phyloP scores from a whole-genome alignment of 2,888 invertebrate species.

The Torymus texanus region DNA sequence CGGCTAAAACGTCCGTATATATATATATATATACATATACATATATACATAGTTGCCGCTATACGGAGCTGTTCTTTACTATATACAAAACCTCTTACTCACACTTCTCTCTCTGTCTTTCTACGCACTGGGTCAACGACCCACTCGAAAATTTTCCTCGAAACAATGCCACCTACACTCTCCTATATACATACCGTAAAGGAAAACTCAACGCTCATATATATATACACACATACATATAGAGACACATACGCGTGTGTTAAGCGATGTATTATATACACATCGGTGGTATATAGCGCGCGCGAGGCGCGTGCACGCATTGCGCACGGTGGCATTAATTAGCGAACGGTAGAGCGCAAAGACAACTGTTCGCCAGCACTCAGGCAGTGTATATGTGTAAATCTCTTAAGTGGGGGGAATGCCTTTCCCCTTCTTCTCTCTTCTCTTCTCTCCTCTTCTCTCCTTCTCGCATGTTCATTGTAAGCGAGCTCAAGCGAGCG shows the following conservation, averaged over 20 bases:
- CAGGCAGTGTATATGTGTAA: neutral
- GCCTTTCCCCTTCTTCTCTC: slow-evolving; percentile 1
- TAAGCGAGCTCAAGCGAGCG: slow-evolving; percentile 21
- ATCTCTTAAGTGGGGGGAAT: slow-evolving; percentile 15
- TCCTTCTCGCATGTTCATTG: neutral
- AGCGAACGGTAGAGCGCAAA: slow-evolving; percentile 61
- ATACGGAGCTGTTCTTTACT: too few species aligned
- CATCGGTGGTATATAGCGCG: too few species aligned
- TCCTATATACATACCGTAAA: slow-evolving; percentile 3
- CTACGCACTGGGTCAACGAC: neutral
- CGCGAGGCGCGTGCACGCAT: neutral
- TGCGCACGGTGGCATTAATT: slow-evolving; percentile 65
- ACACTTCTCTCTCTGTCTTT: neutral
- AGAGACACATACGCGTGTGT: too few species aligned
- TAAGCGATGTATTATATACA: too few species aligned
- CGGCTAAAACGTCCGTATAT: too few species aligned
- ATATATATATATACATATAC: too few species aligned
- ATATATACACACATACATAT: too few species aligned
- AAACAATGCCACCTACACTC: neutral
- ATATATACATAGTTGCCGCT: too few species aligned
- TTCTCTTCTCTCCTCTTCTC: neutral
- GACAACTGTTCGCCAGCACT: slow-evolving; percentile 41
- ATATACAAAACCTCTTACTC: too few species aligned
- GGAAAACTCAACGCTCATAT: neutral
- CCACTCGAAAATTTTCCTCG: neutral